Evolutionary conservation across 2,113 vertebrate species (phyloP).

Genomic region (Petrocephalus zakoni): DNA sequence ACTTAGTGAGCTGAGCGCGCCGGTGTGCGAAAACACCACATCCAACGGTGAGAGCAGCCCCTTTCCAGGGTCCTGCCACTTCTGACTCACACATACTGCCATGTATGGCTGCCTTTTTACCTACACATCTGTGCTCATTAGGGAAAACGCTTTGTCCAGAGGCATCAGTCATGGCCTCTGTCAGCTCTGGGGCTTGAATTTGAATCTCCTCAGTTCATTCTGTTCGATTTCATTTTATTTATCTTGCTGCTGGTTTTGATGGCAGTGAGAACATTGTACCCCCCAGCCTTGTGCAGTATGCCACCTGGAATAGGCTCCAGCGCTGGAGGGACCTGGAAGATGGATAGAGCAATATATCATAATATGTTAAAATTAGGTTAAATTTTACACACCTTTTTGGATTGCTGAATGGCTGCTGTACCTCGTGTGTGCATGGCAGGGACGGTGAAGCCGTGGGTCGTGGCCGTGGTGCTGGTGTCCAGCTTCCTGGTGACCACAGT

Average conservation of each 20-base stretch:
- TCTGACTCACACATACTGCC: too few relatives aligned
- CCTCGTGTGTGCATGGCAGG: constrained; percentile 26
- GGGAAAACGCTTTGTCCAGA: background rate
- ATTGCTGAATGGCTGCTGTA: background rate
- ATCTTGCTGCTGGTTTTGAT: background rate
- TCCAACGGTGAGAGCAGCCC: constrained; percentile 30
- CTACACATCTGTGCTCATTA: background rate
- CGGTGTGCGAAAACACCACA: constrained; percentile 44
- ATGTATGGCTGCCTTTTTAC: too few relatives aligned
- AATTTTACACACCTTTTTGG: background rate
- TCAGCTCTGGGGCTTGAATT: background rate
- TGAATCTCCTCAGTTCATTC: background rate
- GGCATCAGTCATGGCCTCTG: background rate
- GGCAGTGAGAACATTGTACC: background rate
- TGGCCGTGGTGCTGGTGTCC: constrained; percentile 28
- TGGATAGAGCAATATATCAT: background rate
- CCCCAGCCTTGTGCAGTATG: background rate
- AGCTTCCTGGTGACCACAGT: constrained; percentile 26
- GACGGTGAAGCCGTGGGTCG: constrained; percentile 34
- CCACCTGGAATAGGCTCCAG: background rate
- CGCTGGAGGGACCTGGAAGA: background rate
- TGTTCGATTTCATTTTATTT: background rate
- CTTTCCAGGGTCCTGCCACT: background rate
- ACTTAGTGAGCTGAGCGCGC: constrained; percentile 27
- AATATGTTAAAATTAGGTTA: background rate